phyloP scores from a whole-genome alignment of 2,888 invertebrate species.

The Schizaphis graminum region DNA sequence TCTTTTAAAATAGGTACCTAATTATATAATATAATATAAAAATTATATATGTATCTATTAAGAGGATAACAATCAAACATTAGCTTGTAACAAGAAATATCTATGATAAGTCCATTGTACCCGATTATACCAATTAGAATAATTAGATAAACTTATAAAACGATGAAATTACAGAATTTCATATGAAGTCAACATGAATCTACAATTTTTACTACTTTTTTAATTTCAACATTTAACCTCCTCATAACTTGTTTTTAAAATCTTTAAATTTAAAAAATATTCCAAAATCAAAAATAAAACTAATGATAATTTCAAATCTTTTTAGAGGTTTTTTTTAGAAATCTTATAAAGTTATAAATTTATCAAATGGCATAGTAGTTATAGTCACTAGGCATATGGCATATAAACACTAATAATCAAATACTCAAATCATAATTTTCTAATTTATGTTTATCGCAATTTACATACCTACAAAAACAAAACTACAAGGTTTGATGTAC shows the following conservation, averaged over 20 bases:
- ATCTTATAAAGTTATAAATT: background rate
- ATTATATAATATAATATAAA: background rate
- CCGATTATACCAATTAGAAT: background rate
- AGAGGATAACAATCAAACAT: background rate
- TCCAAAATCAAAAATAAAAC: background rate
- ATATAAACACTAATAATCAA: background rate
- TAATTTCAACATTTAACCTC: background rate
- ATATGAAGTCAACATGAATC: background rate
- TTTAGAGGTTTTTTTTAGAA: background rate
- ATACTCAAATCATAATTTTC: background rate
- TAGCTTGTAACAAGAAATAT: background rate
- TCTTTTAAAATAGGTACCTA: background rate
- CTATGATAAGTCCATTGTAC: background rate
- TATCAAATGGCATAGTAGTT: background rate
- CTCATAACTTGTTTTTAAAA: background rate
- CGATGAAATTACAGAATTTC: background rate
- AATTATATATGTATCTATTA: background rate
- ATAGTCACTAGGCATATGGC: background rate
- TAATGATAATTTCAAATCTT: background rate
- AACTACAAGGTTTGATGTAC: background rate
- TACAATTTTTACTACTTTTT: background rate
- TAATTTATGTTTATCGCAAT: background rate
- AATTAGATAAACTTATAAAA: background rate
- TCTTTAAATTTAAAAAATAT: background rate
- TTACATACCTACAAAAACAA: background rate